Conservation (phyloP, 2,888 invertebrate genomes). For the Fragum whitleyi region DNA sequence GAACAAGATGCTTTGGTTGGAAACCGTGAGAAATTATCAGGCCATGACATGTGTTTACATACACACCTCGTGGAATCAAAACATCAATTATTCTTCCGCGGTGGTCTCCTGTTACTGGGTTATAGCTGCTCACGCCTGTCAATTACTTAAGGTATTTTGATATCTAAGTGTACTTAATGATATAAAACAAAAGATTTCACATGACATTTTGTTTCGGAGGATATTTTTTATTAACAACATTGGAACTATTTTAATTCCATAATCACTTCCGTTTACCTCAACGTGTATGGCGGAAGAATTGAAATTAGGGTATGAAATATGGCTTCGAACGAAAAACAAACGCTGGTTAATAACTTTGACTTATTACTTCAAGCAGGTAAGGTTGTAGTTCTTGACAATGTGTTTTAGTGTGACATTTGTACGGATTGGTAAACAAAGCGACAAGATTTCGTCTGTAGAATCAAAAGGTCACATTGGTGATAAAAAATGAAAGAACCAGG, state of each 20-base stretch:
- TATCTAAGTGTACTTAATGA: too few relatives aligned
- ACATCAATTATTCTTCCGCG: conserved; percentile 53
- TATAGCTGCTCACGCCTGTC: too few relatives aligned
- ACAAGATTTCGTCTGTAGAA: not conserved
- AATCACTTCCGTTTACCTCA: conserved; percentile 69
- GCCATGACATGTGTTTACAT: conserved; percentile 32
- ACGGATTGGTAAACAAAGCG: too few relatives aligned
- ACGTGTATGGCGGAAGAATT: conserved; percentile 69
- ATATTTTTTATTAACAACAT: not conserved
- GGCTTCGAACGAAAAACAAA: conserved; percentile 66
- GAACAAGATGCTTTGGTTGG: not conserved
- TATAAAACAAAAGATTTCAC: not conserved
- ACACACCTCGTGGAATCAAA: conserved; percentile 49
- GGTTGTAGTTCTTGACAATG: conserved; percentile 16
- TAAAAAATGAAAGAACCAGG: conserved; percentile 71
- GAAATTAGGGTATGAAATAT: conserved; percentile 64
- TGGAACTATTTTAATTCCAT: conserved; percentile 59
- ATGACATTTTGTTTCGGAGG: not conserved
- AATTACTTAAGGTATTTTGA: too few relatives aligned
- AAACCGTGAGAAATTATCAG: conserved; percentile 24
- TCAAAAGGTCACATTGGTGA: conserved; percentile 16
- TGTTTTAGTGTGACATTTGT: not conserved
- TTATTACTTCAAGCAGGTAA: conserved; percentile 79
- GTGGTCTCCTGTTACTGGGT: too few relatives aligned
- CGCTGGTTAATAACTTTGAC: conserved; percentile 72